Conservation (phyloP, 2,113 vertebrate genomes). For the Pyrgilauda ruficollis region DNA sequence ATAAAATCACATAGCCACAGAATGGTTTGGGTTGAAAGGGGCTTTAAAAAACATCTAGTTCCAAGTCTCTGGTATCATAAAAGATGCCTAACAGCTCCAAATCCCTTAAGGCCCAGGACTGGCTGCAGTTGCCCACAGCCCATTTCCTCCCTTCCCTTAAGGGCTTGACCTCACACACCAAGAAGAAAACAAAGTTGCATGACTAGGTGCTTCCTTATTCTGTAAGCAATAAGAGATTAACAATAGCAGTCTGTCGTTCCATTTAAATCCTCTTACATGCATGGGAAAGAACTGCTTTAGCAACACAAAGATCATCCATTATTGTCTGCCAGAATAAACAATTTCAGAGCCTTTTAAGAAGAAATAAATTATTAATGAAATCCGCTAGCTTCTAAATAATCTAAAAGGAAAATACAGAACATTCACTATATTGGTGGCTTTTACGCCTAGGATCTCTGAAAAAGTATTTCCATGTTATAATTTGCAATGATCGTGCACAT, state of each 20-base stretch:
- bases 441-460: not conserved
- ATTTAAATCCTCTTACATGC: constrained; percentile 17
- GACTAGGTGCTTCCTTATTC: not conserved
- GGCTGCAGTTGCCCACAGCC: not conserved
- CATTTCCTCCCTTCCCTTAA: not conserved
- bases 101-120: not conserved
- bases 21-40: not conserved
- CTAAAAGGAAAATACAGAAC: not conserved
- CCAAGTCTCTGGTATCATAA: not conserved
- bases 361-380: not conserved
- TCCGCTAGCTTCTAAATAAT: not conserved
- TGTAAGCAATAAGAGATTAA: not conserved
- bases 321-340: not conserved
- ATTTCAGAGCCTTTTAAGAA: not conserved
- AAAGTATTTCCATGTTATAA: not conserved
- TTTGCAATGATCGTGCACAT: not conserved
- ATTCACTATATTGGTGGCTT: not conserved
- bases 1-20: not conserved
- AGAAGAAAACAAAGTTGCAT: not conserved
- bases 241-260: not conserved
- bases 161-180: not conserved
- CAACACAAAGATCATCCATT: not conserved
- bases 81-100: not conserved
- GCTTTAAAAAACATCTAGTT: not conserved
- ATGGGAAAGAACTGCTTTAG: not conserved